A percentile compares a stretch with the other conserved stretches of the same genome.
Evolutionary conservation across 2,113 vertebrate genomes (phyloP).

Genomic region (Eulemur rufifrons): DNA sequence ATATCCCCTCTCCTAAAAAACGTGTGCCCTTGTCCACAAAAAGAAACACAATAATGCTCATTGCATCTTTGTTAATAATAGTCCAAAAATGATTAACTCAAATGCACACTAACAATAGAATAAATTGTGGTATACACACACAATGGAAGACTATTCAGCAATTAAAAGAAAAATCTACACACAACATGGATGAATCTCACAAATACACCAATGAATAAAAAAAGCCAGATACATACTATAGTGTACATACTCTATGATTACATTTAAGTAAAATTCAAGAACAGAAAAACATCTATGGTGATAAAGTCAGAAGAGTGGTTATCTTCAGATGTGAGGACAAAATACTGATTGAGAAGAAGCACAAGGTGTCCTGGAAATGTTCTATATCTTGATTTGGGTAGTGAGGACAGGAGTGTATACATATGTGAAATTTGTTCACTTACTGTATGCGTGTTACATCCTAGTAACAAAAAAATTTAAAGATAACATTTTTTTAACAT

Average conservation of each 20-base stretch:
- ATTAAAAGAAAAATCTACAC: background rate
- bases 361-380: background rate
- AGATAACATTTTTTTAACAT: no score
- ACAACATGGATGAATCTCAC: conserved; percentile 17
- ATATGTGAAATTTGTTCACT: background rate
- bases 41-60: background rate
- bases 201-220: conserved; percentile 15
- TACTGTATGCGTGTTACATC: background rate
- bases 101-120: background rate
- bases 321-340: background rate
- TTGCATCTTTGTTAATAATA: background rate
- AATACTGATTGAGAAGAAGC: background rate
- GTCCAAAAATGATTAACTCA: background rate
- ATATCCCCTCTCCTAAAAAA: background rate
- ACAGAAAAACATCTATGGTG: background rate
- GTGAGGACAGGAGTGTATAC: background rate
- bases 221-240: background rate
- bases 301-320: background rate
- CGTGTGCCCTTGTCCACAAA: background rate
- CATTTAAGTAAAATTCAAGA: conserved; percentile 36
- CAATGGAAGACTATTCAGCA: background rate
- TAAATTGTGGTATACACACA: background rate
- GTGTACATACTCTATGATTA: background rate
- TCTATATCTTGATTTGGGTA: background rate
- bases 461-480: no score